phyloP scores from a whole-genome alignment of 1,140 invertebrate species.

The Vanessa atalanta region DNA sequence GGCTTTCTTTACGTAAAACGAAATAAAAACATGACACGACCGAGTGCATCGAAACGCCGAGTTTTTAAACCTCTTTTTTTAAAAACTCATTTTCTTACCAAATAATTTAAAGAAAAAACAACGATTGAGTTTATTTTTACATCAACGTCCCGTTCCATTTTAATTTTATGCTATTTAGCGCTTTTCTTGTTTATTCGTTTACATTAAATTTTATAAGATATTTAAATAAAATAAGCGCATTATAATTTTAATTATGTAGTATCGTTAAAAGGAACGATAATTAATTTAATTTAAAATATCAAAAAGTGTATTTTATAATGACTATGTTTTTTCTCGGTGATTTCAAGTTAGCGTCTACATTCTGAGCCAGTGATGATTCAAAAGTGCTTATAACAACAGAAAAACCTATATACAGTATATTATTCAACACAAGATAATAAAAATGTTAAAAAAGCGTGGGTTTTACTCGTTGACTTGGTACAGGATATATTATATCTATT shows the following conservation, averaged over 20 bases:
- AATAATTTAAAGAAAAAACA: conserved; percentile 12
- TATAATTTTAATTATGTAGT: background rate
- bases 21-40: conserved; percentile 32
- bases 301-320: too few species aligned
- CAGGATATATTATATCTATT: too few species aligned
- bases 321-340: too few species aligned
- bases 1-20: conserved; percentile 43
- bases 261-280: background rate
- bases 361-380: too few species aligned
- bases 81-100: conserved; percentile 1
- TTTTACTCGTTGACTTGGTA: too few species aligned
- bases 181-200: background rate
- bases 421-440: too few species aligned
- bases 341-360: too few species aligned
- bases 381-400: too few species aligned
- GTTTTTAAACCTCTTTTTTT: conserved; percentile 17
- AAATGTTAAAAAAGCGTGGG: too few species aligned
- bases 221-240: too few species aligned
- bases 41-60: conserved; percentile 26
- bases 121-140: background rate
- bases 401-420: too few species aligned
- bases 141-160: conserved; percentile 5
- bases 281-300: background rate
- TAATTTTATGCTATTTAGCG: conserved; percentile 19
- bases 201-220: background rate